These are phyloP conservation scores for Sebastes itinus DNA, from an alignment of 2,797 vertebrate genomes.

Conservation along the genomic window DNA sequence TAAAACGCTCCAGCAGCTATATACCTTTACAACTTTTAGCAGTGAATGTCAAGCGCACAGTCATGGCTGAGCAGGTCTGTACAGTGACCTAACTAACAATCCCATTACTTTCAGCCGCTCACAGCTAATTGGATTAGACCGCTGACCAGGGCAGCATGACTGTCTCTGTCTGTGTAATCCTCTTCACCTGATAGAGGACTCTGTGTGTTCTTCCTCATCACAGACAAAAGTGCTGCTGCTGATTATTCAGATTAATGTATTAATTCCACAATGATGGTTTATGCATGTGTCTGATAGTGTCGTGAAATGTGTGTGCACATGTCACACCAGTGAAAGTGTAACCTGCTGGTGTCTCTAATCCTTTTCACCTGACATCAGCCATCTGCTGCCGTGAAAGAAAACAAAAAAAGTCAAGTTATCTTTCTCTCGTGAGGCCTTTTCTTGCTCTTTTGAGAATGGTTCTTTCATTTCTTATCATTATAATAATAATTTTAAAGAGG, in stretches of 20 bases:
- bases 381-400: slow-evolving; percentile 51
- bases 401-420: neutral
- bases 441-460: neutral
- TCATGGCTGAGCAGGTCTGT: slow-evolving; percentile 13
- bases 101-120: slow-evolving; percentile 62
- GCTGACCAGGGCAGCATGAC: slow-evolving; percentile 46
- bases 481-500: neutral
- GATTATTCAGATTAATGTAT: neutral
- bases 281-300: neutral
- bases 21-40: neutral
- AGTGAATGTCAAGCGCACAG: slow-evolving; percentile 3
- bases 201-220: neutral
- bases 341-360: slow-evolving; percentile 38
- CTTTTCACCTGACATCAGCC: slow-evolving; percentile 39
- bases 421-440: neutral
- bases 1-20: slow-evolving; percentile 6
- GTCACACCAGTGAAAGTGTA: slow-evolving; percentile 55
- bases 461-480: neutral
- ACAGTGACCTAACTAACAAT: slow-evolving; percentile 38
- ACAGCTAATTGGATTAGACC: slow-evolving; percentile 62
- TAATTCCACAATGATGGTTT: neutral
- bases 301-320: neutral
- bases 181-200: slow-evolving; percentile 30
- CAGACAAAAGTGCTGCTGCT: neutral
- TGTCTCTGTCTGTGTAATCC: slow-evolving; percentile 45